Percentiles rank a stretch among this genome's conserved stretches.
phyloP scores from a whole-genome alignment of 2,113 vertebrate genomes.

The Dromaius novaehollandiae region DNA sequence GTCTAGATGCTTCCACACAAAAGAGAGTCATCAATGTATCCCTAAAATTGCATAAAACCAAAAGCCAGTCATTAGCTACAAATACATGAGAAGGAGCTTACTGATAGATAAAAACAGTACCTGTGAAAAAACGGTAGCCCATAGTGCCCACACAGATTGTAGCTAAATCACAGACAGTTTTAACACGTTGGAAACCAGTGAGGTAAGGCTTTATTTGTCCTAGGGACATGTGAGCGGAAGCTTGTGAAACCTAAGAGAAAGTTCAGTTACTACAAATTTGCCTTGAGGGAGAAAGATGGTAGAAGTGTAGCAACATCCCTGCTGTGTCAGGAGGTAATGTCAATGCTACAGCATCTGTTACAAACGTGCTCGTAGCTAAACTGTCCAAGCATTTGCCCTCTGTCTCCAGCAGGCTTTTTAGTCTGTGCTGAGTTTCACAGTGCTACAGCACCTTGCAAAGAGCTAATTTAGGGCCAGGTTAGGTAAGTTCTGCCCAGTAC shows the following conservation, averaged over 20 bases:
- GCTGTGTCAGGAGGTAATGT: neutral
- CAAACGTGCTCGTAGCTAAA: neutral
- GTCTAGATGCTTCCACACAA: neutral
- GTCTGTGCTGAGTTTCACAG: neutral
- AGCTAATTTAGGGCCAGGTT: neutral
- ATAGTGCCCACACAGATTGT: fast-evolving
- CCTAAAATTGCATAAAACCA: neutral
- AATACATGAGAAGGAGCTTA: neutral
- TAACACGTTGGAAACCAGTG: neutral
- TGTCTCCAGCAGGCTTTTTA: neutral
- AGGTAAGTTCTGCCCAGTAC: neutral
- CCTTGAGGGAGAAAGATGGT: neutral
- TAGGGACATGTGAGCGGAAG: neutral
- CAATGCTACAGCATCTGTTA: neutral
- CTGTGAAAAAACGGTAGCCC: neutral
- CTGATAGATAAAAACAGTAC: neutral
- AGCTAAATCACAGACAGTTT: neutral
- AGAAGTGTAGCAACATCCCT: neutral
- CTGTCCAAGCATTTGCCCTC: neutral
- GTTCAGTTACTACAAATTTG: neutral
- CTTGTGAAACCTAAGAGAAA: neutral
- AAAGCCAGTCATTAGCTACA: neutral
- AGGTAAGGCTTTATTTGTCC: neutral
- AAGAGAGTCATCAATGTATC: neutral
- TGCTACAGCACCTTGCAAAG: neutral